Evolutionary conservation across 2,113 vertebrate species (phyloP).

Genomic region (Columbina picui): DNA sequence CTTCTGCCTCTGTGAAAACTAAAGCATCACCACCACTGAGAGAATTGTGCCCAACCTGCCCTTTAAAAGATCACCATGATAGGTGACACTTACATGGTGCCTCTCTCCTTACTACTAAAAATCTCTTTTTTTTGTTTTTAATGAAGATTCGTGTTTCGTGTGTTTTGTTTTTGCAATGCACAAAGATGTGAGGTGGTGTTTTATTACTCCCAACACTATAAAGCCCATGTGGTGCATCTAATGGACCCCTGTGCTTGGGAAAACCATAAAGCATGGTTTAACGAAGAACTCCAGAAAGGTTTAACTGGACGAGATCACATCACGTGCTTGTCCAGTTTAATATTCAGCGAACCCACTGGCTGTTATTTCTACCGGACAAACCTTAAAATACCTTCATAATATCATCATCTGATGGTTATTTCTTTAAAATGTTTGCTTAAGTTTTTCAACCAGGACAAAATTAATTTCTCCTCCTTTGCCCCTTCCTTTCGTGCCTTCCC

Average conservation of each 20-base stretch:
- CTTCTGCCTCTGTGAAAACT: not conserved
- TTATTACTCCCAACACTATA: not conserved
- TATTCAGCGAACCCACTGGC: not conserved
- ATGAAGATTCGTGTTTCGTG: not conserved
- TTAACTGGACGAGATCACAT: not conserved
- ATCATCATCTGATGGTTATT: not conserved
- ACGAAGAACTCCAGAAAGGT: not conserved
- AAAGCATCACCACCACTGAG: not conserved
- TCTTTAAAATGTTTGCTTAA: not conserved
- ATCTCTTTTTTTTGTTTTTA: not conserved
- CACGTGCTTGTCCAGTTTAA: not conserved
- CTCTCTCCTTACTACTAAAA: not conserved
- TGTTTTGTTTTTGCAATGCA: not conserved
- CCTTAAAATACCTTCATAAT: not conserved
- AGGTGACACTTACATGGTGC: not conserved
- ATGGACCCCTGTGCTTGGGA: not conserved
- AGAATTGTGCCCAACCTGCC: not conserved
- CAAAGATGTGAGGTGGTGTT: not conserved
- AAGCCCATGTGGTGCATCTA: not conserved
- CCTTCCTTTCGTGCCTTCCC: not conserved
- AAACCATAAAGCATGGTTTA: not conserved
- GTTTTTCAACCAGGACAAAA: not conserved
- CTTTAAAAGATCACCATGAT: not conserved
- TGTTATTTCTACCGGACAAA: not conserved
- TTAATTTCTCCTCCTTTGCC: not conserved